Percentiles rank a stretch among this genome's conserved stretches.
These are phyloP conservation scores for Axis porcinus DNA, from an alignment of 2,113 vertebrate genomes.

Conservation along the genomic window DNA sequence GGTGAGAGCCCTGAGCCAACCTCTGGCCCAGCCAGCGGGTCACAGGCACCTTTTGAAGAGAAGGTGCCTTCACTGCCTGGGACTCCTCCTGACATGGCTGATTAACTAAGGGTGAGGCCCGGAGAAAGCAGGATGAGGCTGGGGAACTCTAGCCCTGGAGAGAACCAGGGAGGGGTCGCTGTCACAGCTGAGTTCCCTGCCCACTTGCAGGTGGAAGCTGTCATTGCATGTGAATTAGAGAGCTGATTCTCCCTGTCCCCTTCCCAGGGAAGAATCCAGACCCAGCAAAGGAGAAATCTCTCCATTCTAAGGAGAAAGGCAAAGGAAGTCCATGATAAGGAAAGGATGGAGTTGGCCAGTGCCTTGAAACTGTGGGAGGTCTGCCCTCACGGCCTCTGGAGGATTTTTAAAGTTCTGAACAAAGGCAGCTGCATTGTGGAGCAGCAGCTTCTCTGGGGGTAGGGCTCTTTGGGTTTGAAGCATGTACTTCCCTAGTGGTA, in stretches of 20 bases:
- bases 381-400: not conserved
- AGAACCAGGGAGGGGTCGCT: not conserved
- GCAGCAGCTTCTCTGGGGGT: not conserved
- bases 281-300: slow-evolving; percentile 20
- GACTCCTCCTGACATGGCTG: not conserved
- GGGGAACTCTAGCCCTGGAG: not conserved
- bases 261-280: slow-evolving; percentile 33
- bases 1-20: not conserved
- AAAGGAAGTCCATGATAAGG: not conserved
- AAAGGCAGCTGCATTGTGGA: not conserved
- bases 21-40: not conserved
- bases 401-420: not conserved
- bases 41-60: not conserved
- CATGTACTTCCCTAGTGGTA: not conserved
- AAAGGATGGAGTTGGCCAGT: slow-evolving; percentile 3
- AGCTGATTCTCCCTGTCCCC: not conserved
- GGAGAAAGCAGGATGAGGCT: not conserved
- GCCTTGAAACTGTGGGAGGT: not conserved
- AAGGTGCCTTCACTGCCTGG: not conserved
- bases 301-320: slow-evolving; percentile 10
- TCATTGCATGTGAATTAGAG: not conserved
- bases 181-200: not conserved
- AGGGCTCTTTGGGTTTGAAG: not conserved
- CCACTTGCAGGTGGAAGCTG: not conserved
- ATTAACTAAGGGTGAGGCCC: not conserved